phyloP scores from a whole-genome alignment of 2,797 vertebrate species.

The Melanitta fusca region DNA sequence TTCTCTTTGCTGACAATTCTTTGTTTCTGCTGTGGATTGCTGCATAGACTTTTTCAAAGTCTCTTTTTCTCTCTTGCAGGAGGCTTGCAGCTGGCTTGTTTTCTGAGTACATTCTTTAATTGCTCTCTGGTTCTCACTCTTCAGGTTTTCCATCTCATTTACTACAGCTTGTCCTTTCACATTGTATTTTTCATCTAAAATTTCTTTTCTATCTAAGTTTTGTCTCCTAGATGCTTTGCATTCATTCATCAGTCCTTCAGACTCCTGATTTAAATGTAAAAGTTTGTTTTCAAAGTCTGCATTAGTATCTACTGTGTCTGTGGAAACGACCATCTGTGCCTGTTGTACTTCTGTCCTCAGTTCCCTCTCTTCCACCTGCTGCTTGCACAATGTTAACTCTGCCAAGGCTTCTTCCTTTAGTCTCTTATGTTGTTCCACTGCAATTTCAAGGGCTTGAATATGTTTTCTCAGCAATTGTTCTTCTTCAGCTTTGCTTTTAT shows the following conservation, averaged over 20 bases:
- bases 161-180: slow-evolving; percentile 71
- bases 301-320: slow-evolving; percentile 76
- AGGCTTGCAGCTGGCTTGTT: slow-evolving; percentile 79
- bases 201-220: slow-evolving; percentile 69
- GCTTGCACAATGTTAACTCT: slow-evolving; percentile 74
- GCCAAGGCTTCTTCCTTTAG: slow-evolving; percentile 85
- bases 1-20: slow-evolving; percentile 88
- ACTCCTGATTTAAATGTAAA: slow-evolving; percentile 75
- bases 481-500: slow-evolving; percentile 64
- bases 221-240: slow-evolving; percentile 74
- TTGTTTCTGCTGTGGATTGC: slow-evolving; percentile 83
- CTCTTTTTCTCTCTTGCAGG: slow-evolving; percentile 81
- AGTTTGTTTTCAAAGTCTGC: slow-evolving; percentile 83
- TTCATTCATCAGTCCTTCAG: slow-evolving; percentile 62
- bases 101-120: slow-evolving; percentile 64
- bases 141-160: slow-evolving; percentile 79
- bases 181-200: slow-evolving; percentile 69
- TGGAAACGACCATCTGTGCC: slow-evolving; percentile 56
- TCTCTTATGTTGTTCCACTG: slow-evolving; percentile 88
- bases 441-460: slow-evolving; percentile 87
- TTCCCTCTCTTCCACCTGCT: slow-evolving; percentile 83
- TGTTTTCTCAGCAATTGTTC: slow-evolving; percentile 85
- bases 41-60: slow-evolving; percentile 82
- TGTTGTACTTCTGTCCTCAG: slow-evolving; percentile 78
- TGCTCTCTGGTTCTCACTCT: slow-evolving; percentile 73